A percentile compares a stretch with the other conserved stretches of the same genome.
Evolutionary conservation across 2,113 vertebrate genomes (phyloP).

Genomic region (Lucifuga dentata): DNA sequence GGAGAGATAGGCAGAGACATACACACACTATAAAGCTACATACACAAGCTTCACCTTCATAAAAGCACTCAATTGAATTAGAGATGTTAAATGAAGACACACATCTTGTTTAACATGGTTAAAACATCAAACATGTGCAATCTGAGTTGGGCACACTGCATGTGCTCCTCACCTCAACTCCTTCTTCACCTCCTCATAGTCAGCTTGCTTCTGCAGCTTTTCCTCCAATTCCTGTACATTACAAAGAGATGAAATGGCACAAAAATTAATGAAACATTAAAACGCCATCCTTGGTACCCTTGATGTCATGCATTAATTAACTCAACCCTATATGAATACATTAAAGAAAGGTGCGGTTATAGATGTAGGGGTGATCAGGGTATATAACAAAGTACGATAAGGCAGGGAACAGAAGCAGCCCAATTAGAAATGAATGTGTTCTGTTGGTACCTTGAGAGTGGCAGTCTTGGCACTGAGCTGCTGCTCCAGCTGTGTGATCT

Average conservation of each 20-base stretch:
- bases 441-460: conserved; percentile 87
- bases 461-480: conserved; percentile 93
- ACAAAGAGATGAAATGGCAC: conserved; percentile 29
- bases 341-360: background rate
- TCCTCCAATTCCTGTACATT: conserved; percentile 94
- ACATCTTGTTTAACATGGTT: conserved; percentile 41
- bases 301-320: background rate
- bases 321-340: background rate
- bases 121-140: conserved; percentile 47
- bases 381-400: background rate
- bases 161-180: conserved; percentile 90
- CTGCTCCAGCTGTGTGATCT: conserved; percentile 94
- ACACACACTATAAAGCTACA: conserved; percentile 12
- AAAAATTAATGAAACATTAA: conserved; percentile 1
- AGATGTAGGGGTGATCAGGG: conserved; percentile 13
- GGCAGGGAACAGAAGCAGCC: background rate
- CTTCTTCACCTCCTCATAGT: conserved; percentile 99
- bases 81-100: conserved; percentile 40
- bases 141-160: background rate
- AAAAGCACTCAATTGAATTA: conserved; percentile 35
- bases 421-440: background rate
- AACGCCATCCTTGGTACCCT: conserved; percentile 1
- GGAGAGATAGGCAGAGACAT: background rate
- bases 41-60: conserved; percentile 29
- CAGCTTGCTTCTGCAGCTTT: conserved; percentile 94